Conservation (phyloP, 2,797 vertebrate genomes). For the Malacoraja senta region DNA sequence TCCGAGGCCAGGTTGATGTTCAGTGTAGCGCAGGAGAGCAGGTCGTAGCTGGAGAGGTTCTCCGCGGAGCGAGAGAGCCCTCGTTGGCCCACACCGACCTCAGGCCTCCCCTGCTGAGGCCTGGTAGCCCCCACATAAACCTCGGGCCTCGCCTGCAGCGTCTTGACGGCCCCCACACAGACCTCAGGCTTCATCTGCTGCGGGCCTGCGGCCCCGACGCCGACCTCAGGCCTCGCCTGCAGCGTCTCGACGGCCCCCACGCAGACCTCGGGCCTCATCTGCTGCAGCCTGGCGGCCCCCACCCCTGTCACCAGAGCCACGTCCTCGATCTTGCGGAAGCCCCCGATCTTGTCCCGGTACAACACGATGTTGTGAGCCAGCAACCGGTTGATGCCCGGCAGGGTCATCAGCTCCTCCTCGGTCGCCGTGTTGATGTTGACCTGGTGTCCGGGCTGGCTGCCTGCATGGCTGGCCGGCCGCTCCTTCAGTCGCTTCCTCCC, state of each 20-base stretch:
- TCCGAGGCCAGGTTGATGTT: slow-evolving; percentile 27
- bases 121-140: slow-evolving; percentile 17
- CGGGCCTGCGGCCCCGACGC: slow-evolving; percentile 40
- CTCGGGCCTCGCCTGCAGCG: slow-evolving; percentile 12
- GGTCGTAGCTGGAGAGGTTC: not conserved
- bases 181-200: slow-evolving; percentile 41
- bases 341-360: slow-evolving; percentile 40
- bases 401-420: slow-evolving; percentile 46
- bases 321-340: slow-evolving; percentile 45
- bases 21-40: slow-evolving; percentile 5
- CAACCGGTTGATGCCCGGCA: slow-evolving; percentile 41
- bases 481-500: not conserved
- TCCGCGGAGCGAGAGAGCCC: not conserved
- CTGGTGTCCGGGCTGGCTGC: not conserved
- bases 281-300: slow-evolving; percentile 41
- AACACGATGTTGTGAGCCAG: slow-evolving; percentile 42
- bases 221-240: not conserved
- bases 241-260: not conserved
- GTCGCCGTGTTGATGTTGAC: slow-evolving; percentile 43
- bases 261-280: slow-evolving; percentile 41
- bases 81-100: slow-evolving; percentile 37
- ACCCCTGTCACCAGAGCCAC: slow-evolving; percentile 42
- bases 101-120: not conserved
- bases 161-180: not conserved
- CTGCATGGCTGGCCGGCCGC: not conserved